Evolutionary conservation across 2,113 vertebrate species (phyloP), one percentile per base, ranked within the genome.

Genomic region (Puntigrus tetrazona): DNA sequence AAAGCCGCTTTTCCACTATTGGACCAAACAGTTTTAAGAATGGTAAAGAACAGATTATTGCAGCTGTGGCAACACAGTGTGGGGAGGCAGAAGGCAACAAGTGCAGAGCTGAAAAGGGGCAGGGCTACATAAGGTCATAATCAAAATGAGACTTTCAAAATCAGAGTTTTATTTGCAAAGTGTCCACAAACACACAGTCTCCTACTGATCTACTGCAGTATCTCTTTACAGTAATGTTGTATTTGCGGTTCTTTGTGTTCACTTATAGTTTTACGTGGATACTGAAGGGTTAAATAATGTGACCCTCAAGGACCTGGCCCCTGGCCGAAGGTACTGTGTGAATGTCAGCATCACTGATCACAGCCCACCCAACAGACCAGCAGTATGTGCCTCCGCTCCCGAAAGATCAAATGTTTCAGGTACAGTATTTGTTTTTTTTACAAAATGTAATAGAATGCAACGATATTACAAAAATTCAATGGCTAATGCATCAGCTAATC

Each of bases 251-350:
- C 36, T 77, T 78, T 36, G 13, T 79, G 11, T 70, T 72, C 27
- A 55, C 16, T 18, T 45, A 38, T 34, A 86, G 84, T 70, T 86
- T 57, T 0, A 3, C 6, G 4, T 11, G 70, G 14, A 22, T 0
- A 7, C 1, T 0, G 2, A 57, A 14, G 50, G 27, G 20, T 69
- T 86, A 52, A 0, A 22, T 1, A 70, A 10, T 43, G 61, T 61
- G 25, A 25, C 81, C 55, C 22, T 86, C 8, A 2, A 72, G 5
- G 1, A 82, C 20, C 52, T 78, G 80, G 9, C 9, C 18, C 72
- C 72, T 3, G 85, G 79, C 11, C 13, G 9, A 18, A 18, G 9
- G 47, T 86, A 86, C 61, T 86, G 85, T 45, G 59, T 86, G 73
- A 82, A 34, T 5, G 72, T 86, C 45, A 34, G 14, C 1, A 55